Conservation (phyloP, 2,113 vertebrate genomes). For the Cathartes aura region DNA sequence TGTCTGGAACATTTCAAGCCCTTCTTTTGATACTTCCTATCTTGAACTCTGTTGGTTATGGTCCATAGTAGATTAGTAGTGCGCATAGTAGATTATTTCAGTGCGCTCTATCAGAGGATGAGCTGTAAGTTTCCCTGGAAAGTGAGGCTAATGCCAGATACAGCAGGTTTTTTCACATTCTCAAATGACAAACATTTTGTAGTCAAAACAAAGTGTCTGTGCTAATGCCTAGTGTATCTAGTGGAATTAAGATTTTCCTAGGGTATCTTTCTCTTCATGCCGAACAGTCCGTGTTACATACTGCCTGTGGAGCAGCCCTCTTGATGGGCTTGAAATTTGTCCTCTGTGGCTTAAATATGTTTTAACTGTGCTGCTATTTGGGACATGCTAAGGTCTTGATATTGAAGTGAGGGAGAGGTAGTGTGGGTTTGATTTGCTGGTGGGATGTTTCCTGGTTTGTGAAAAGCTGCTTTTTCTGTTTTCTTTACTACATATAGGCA, state of each 20-base stretch:
- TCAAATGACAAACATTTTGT: not conserved
- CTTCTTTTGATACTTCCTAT: not conserved
- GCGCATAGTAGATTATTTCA: not conserved
- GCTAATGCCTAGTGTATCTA: not conserved
- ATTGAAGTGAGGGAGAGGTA: not conserved
- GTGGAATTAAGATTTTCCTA: not conserved
- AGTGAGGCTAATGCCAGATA: not conserved
- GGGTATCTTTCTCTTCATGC: not conserved
- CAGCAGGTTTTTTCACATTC: not conserved
- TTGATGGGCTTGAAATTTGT: not conserved
- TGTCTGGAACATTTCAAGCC: not conserved
- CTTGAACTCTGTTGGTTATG: not conserved
- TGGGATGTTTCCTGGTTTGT: not conserved
- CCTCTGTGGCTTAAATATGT: not conserved
- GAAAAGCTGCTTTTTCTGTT: not conserved
- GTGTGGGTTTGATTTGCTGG: not conserved
- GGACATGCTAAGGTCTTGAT: not conserved
- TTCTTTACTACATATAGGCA: not conserved
- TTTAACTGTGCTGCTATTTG: not conserved
- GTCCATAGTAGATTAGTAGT: not conserved
- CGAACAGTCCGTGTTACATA: not conserved
- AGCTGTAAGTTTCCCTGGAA: not conserved
- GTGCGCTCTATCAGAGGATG: not conserved
- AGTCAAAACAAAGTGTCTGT: not conserved
- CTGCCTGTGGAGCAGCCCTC: not conserved